Evolutionary conservation across 2,113 vertebrate species (phyloP).

Genomic region (Daubentonia madagascariensis): DNA sequence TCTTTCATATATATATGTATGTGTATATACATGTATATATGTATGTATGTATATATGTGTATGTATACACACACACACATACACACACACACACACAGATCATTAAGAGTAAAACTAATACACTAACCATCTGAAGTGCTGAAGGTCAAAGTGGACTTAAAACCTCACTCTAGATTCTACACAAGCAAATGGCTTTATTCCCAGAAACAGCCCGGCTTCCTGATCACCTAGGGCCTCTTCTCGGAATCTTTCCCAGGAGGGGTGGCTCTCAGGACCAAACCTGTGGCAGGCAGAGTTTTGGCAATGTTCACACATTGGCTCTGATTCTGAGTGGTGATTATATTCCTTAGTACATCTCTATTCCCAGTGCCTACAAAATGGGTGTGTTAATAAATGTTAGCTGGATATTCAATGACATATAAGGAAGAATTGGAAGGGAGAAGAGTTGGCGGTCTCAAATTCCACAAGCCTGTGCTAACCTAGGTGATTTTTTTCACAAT

Average conservation of each 20-base stretch:
- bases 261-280: background rate
- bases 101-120: background rate
- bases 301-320: background rate
- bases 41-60: rapidly evolving
- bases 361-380: background rate
- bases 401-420: background rate
- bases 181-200: background rate
- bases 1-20: background rate
- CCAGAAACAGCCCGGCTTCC: background rate
- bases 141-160: background rate
- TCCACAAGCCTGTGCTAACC: background rate
- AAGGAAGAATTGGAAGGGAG: background rate
- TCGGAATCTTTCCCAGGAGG: background rate
- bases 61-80: too few species aligned
- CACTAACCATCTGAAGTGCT: background rate
- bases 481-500: too few species aligned
- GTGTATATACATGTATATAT: rapidly evolving
- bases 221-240: background rate
- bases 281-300: background rate
- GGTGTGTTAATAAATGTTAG: background rate
- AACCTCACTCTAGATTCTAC: background rate
- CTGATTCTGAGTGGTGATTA: background rate
- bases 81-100: too few species aligned
- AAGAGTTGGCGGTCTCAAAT: background rate
- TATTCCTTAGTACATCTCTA: background rate